Percentiles rank a stretch among this genome's conserved stretches.
Evolutionary conservation across 2,888 invertebrate species (phyloP).

Genomic region (Agriotes lineatus): DNA sequence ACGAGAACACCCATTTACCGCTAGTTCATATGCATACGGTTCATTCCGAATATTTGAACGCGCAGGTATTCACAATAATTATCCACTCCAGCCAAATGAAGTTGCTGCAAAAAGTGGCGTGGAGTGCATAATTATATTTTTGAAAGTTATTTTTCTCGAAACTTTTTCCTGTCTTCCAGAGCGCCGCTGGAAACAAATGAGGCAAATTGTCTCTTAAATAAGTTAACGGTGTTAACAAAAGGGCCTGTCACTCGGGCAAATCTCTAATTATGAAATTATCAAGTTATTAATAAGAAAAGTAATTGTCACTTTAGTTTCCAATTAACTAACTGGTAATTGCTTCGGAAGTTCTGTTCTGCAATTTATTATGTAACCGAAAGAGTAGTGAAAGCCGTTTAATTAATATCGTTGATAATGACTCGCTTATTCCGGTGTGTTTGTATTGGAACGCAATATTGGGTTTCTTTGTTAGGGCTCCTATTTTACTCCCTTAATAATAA

Average conservation of each 20-base stretch:
- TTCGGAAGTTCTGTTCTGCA: conserved; percentile 49
- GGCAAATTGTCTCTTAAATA: conserved; percentile 53
- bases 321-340: conserved; percentile 63
- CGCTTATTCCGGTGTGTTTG: conserved; percentile 39
- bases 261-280: conserved; percentile 65
- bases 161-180: conserved; percentile 35
- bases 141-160: conserved; percentile 36
- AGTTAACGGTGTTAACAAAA: conserved; percentile 53
- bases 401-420: conserved; percentile 43
- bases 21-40: no score
- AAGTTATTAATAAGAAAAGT: conserved; percentile 58
- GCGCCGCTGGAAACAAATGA: conserved; percentile 48
- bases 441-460: conserved; percentile 38
- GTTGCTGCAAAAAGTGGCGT: conserved; percentile 11
- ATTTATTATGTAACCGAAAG: conserved; percentile 41
- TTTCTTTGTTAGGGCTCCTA: conserved; percentile 35
- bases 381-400: conserved; percentile 43
- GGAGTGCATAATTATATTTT: conserved; percentile 35
- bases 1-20: no score
- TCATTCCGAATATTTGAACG: no score
- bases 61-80: conserved; percentile 23
- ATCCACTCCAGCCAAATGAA: conserved; percentile 12
- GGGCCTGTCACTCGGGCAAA: conserved; percentile 57
- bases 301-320: conserved; percentile 66
- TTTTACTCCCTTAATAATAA: conserved; percentile 32